Evolutionary conservation across 1,140 invertebrate genomes (phyloP).

Genomic region (honey bee (Apis mellifera)): Amel_HAv3.1 CM009933.2:13126501-13127000

Average conservation of each 20-base stretch:
- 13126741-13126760: slow-evolving; percentile 2
- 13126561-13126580: too few species aligned
- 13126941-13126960: too few species aligned
- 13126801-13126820: not conserved
- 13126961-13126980: too few species aligned
- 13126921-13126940: not conserved
- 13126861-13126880: not conserved
- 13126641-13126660: not conserved
- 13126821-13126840: slow-evolving; percentile 35
- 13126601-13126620: not conserved
- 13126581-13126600: too few species aligned
- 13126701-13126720: not conserved
- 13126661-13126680: not conserved
- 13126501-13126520: not conserved
- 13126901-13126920: not conserved
- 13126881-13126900: slow-evolving; percentile 5
- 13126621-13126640: slow-evolving; percentile 8
- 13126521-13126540: too few species aligned
- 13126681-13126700: not conserved
- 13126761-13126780: not conserved
- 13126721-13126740: not conserved
- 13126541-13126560: too few species aligned
- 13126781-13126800: not conserved
- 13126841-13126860: not conserved
- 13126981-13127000: too few species aligned